These are phyloP conservation scores for Leiothrix lutea DNA, from an alignment of 2,113 vertebrate species.

Conservation along the genomic window DNA sequence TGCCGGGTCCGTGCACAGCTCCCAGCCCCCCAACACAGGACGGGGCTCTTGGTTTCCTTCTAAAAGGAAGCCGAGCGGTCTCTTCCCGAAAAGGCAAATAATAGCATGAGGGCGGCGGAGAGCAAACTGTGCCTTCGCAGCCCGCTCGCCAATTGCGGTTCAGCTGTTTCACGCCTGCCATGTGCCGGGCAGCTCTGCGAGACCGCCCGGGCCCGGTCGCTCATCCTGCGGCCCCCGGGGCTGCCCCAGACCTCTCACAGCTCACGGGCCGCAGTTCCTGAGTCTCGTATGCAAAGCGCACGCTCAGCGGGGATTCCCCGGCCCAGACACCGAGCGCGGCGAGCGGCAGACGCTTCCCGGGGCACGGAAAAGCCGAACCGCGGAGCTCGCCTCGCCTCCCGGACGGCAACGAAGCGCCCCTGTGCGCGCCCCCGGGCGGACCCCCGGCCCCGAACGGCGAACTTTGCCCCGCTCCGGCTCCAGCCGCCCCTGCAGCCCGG, in stretches of 20 bases:
- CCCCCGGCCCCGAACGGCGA: not conserved
- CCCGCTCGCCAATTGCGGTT: accelerated
- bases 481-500: not conserved
- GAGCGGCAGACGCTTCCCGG: accelerated
- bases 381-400: no score
- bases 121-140: not conserved
- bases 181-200: not conserved
- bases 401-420: not conserved
- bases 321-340: not conserved
- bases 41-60: not conserved
- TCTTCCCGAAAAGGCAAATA: not conserved
- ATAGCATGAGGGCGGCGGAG: accelerated
- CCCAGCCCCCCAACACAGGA: not conserved
- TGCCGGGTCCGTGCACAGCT: accelerated
- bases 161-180: accelerated
- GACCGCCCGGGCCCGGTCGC: not conserved
- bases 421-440: not conserved
- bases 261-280: not conserved
- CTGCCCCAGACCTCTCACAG: not conserved
- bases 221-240: not conserved
- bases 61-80: accelerated
- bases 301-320: not conserved
- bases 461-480: not conserved
- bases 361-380: not conserved
- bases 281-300: not conserved